Percentiles rank a stretch among this genome's conserved stretches.
phyloP scores from a whole-genome alignment of 2,888 invertebrate species.

The Diarsia dahlii region DNA sequence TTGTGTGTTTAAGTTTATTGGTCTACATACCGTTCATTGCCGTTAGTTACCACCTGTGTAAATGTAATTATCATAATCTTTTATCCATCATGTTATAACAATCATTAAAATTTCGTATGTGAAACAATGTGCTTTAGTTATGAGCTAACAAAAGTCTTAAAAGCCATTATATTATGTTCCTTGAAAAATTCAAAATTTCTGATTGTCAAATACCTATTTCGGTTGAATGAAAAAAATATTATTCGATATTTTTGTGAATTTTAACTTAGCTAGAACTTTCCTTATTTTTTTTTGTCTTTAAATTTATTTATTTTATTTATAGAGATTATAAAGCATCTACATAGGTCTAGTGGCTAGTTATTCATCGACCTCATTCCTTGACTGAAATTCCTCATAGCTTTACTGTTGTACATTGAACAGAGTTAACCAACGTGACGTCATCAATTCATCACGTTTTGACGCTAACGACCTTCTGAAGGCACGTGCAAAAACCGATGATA shows the following conservation, averaged over 20 bases:
- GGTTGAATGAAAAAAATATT: background rate
- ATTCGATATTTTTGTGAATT: background rate
- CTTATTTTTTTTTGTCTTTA: background rate
- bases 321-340: background rate
- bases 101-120: background rate
- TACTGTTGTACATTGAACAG: background rate
- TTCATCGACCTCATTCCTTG: background rate
- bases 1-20: background rate
- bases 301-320: background rate
- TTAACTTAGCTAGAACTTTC: background rate
- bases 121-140: background rate
- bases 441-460: background rate
- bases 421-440: background rate
- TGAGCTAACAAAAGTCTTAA: no score
- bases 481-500: conserved; percentile 4
- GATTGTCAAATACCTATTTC: background rate
- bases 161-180: background rate
- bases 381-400: background rate
- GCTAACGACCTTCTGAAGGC: background rate
- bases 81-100: background rate
- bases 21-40: conserved; percentile 15
- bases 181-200: background rate
- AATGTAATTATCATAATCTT: background rate
- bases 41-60: conserved; percentile 18
- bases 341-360: background rate